Base-by-base conservation (phyloP, 2,888 invertebrate species). In the Anticlea derivata region DNA sequence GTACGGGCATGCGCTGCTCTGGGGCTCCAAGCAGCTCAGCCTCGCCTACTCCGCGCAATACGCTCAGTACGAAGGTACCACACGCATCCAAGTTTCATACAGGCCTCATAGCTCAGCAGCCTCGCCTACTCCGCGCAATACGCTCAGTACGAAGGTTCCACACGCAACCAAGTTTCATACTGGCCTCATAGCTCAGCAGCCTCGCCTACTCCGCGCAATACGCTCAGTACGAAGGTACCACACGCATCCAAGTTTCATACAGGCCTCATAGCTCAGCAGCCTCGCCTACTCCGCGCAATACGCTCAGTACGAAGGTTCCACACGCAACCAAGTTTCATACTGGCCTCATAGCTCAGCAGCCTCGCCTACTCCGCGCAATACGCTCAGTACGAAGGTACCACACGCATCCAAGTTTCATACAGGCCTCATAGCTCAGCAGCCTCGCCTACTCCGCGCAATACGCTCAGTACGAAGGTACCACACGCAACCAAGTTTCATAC, bases 11-110 rank as follows among this genome's bases (percentile, higher is more conserved):
- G 97, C 98, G 55, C 96, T 98, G 75, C 89, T 98, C 30, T 99
- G 98, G 98, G 99, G 99, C 34, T 97, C 97, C 60, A 99, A 98
- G 81, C 97, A 97, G 60, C 91, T 99, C 58, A 97, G 97, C 78
- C 92, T 97, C 20, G 98, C 98, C 0, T 98, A 97, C 76, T 95
- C 94, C 2, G 97, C 97, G 0, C 98, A 99, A 71, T 99, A 95
- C 81, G 96, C 96, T 0, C 97, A 98, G 76, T 99, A 97, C 75
- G 93, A 95, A 10, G 95, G 94, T 93, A 59, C 5, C n/a, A 4
- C 7, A n/a, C n/a, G n/a, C n/a, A n/a, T n/a, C n/a, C n/a, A n/a
- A n/a, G n/a, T n/a, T n/a, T n/a, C n/a, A n/a, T n/a, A n/a, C n/a
- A n/a, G n/a, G n/a, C n/a, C n/a, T n/a, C n/a, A n/a, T n/a, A n/a